Evolutionary conservation across 2,113 vertebrate species (phyloP).

Genomic region (Tapirus terrestris): DNA sequence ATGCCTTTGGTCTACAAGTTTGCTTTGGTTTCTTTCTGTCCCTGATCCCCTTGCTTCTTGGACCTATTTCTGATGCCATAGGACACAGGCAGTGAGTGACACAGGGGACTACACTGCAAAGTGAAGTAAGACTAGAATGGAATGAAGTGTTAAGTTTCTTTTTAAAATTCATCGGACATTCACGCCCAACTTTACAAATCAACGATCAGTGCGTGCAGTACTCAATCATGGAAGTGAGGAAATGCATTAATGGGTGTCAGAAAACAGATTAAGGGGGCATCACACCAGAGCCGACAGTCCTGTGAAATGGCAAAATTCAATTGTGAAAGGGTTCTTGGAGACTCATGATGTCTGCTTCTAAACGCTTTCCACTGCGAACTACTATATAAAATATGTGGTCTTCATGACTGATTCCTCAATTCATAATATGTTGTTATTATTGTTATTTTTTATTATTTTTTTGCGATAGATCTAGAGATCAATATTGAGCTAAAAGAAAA

Average conservation of each 20-base stretch:
- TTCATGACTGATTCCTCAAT: neutral
- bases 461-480: neutral
- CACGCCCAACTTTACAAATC: constrained; percentile 72
- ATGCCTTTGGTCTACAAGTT: neutral
- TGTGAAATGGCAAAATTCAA: constrained; percentile 83
- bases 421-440: neutral
- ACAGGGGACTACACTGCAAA: constrained; percentile 63
- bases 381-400: neutral
- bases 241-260: constrained; percentile 84
- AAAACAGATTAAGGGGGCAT: constrained; percentile 80
- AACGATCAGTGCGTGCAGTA: constrained; percentile 75
- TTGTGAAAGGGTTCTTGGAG: constrained; percentile 64
- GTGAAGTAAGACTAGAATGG: constrained; percentile 34
- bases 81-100: neutral
- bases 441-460: neutral
- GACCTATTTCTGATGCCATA: neutral
- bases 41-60: neutral
- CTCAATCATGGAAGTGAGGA: constrained; percentile 82
- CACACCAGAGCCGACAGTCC: constrained; percentile 68
- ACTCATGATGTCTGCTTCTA: neutral
- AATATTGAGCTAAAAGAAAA: neutral
- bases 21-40: neutral
- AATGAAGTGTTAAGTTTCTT: constrained; percentile 73
- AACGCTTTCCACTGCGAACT: neutral
- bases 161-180: constrained; percentile 80